Evolutionary conservation across 2,113 vertebrate species (phyloP).

Genomic region (Limnothrissa miodon): DNA sequence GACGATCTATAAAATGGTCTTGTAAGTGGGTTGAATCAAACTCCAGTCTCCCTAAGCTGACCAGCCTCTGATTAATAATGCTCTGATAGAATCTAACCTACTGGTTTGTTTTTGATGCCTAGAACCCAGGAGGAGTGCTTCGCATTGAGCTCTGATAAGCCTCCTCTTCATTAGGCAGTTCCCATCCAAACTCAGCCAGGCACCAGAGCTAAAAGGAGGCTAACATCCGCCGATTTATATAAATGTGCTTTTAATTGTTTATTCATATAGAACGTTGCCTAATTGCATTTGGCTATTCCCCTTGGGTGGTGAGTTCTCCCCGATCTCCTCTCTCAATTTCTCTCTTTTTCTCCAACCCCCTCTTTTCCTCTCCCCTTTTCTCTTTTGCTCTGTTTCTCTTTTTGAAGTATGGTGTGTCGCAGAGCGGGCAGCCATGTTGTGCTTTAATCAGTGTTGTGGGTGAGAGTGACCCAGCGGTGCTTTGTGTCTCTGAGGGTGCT

Average conservation of each 20-base stretch:
- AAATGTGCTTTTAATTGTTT: conserved; percentile 75
- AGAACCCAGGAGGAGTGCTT: conserved; percentile 18
- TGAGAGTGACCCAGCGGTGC: conserved; percentile 14
- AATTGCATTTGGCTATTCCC: conserved; percentile 60
- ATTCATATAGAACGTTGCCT: conserved; percentile 64
- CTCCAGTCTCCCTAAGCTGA: not conserved
- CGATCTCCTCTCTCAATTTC: not conserved
- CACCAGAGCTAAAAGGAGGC: conserved; percentile 67
- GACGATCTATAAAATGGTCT: conserved; percentile 5
- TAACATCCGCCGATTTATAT: conserved; percentile 69
- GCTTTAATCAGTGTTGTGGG: conserved; percentile 19
- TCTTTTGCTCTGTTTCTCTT: not conserved
- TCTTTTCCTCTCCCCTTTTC: too few species aligned
- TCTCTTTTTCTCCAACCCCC: not conserved
- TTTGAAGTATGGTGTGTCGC: conserved; percentile 12
- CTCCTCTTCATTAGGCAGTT: conserved; percentile 44
- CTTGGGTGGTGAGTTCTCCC: conserved; percentile 41
- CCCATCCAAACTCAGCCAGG: conserved; percentile 38
- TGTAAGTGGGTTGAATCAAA: conserved; percentile 16
- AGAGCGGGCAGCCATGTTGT: conserved; percentile 14
- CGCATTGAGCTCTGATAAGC: conserved; percentile 23
- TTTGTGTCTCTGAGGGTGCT: not conserved
- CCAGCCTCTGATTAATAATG: conserved; percentile 3
- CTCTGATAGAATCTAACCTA: conserved; percentile 14
- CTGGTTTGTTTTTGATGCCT: conserved; percentile 11